phyloP scores from a whole-genome alignment of 2,888 invertebrate species.

The Cheiracanthium punctorium region DNA sequence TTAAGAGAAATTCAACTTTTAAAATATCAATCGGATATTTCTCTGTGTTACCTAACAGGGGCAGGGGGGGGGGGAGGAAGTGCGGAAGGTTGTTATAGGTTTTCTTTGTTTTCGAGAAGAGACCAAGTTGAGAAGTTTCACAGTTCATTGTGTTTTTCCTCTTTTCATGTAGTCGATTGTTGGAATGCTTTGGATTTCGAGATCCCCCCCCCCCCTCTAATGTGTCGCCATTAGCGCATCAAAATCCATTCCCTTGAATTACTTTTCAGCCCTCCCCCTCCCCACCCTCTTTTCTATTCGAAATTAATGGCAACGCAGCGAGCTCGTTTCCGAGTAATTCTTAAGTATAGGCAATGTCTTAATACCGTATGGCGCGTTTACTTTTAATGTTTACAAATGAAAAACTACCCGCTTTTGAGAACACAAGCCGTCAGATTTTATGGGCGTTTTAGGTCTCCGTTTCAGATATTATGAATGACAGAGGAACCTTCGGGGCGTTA shows the following conservation, averaged over 20 bases:
- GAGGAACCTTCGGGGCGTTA: slow-evolving; percentile 29
- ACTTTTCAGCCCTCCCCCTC: slow-evolving; percentile 13
- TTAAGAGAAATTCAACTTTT: slow-evolving; percentile 66
- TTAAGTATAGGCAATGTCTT: slow-evolving; percentile 59
- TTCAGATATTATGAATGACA: slow-evolving; percentile 58
- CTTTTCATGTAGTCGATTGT: slow-evolving; percentile 56
- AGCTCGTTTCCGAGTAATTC: slow-evolving; percentile 42
- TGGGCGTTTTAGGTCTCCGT: slow-evolving; percentile 60
- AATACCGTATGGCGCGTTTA: slow-evolving; percentile 62
- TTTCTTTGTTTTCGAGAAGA: slow-evolving; percentile 39
- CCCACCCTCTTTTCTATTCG: slow-evolving; percentile 36
- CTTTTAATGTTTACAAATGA: slow-evolving; percentile 66
- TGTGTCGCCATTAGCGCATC: slow-evolving; percentile 63
- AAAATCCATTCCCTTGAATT: slow-evolving; percentile 31
- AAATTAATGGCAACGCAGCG: slow-evolving; percentile 56
- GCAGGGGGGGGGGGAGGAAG: background rate
- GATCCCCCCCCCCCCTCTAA: slow-evolving; percentile 63
- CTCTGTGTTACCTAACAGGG: slow-evolving; percentile 48
- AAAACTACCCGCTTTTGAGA: slow-evolving; percentile 34
- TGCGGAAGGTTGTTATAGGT: slow-evolving; percentile 55
- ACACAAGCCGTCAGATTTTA: slow-evolving; percentile 42
- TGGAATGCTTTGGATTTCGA: slow-evolving; percentile 38
- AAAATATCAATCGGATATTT: slow-evolving; percentile 68
- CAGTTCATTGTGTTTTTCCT: slow-evolving; percentile 67
- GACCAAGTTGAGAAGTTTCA: slow-evolving; percentile 44